Conservation (phyloP, 2,113 vertebrate species). For the Oreochromis aureus region DNA sequence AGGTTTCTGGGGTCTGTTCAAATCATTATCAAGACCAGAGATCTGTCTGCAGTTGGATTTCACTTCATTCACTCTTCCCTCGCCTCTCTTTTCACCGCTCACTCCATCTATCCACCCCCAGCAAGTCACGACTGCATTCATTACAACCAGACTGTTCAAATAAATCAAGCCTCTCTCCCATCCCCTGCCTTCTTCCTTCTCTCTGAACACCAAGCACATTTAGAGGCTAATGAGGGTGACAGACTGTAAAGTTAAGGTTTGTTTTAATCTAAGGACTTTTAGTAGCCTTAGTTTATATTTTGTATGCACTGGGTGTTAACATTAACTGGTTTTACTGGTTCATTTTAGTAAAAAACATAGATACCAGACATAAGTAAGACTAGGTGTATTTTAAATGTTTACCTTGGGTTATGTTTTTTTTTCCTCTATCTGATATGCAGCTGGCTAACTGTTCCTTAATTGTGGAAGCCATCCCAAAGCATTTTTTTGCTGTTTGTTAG, state of each 20-base stretch:
- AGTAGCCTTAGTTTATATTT: not conserved
- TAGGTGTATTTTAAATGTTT: not conserved
- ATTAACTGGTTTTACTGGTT: not conserved
- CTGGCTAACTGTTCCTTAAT: not conserved
- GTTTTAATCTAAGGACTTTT: not conserved
- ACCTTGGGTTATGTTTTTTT: not conserved
- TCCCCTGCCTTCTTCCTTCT: not conserved
- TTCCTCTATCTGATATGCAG: not conserved
- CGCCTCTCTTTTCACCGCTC: not conserved
- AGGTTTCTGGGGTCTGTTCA: slow-evolving; percentile 18
- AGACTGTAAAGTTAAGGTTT: slow-evolving; percentile 27
- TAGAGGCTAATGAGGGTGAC: slow-evolving; percentile 2
- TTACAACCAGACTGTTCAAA: slow-evolving; percentile 63
- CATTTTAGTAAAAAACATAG: not conserved
- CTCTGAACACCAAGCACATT: slow-evolving; percentile 55
- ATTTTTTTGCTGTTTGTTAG: not conserved
- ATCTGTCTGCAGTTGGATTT: slow-evolving; percentile 64
- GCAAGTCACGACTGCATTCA: slow-evolving; percentile 37
- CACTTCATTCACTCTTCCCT: slow-evolving; percentile 17
- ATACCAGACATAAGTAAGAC: not conserved
- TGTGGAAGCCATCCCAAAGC: too few relatives aligned
- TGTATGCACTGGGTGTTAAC: not conserved
- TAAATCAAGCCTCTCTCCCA: slow-evolving; percentile 31
- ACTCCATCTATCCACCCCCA: slow-evolving; percentile 38
- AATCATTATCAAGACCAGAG: slow-evolving; percentile 57